A percentile compares a stretch with the other conserved stretches of the same genome.
Evolutionary conservation across 2,888 invertebrate genomes (phyloP).

Genomic region (Blera fallax): DNA sequence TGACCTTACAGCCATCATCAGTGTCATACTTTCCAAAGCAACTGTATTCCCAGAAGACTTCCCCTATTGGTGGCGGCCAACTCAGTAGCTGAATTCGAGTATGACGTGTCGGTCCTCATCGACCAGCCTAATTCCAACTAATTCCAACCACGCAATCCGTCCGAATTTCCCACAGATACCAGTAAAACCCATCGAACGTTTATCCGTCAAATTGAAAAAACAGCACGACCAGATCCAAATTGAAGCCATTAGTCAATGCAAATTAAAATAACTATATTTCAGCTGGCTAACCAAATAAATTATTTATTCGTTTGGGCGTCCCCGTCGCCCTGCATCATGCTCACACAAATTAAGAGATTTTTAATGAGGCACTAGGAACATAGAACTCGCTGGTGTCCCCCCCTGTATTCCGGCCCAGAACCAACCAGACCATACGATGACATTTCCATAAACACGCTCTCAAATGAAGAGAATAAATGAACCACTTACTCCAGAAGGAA

Average conservation of each 20-base stretch:
- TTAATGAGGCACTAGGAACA: slow-evolving; percentile 57
- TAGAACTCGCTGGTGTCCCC: slow-evolving; percentile 14
- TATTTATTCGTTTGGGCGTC: slow-evolving; percentile 27
- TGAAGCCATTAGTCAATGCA: slow-evolving; percentile 70
- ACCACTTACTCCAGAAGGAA: slow-evolving; percentile 38
- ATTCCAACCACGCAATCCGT: slow-evolving; percentile 32
- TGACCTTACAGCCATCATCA: slow-evolving; percentile 38
- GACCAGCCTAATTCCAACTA: slow-evolving; percentile 32
- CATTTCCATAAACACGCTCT: slow-evolving; percentile 64
- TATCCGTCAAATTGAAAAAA: slow-evolving; percentile 37
- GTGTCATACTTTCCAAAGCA: slow-evolving; percentile 20
- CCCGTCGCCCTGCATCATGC: neutral
- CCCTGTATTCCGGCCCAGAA: no score
- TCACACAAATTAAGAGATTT: slow-evolving; percentile 60
- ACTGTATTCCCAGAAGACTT: neutral
- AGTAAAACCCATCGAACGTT: neutral
- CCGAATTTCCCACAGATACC: slow-evolving; percentile 21
- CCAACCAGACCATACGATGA: no score
- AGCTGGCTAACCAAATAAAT: slow-evolving; percentile 62
- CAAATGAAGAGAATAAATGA: slow-evolving; percentile 65
- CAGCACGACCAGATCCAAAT: slow-evolving; percentile 45
- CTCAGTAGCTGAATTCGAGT: slow-evolving; percentile 2
- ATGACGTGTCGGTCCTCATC: slow-evolving; percentile 17
- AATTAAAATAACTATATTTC: slow-evolving; percentile 69
- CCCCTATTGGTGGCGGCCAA: no score